Conservation (phyloP, 2,888 invertebrate species). For the Choreutis nemorana region DNA sequence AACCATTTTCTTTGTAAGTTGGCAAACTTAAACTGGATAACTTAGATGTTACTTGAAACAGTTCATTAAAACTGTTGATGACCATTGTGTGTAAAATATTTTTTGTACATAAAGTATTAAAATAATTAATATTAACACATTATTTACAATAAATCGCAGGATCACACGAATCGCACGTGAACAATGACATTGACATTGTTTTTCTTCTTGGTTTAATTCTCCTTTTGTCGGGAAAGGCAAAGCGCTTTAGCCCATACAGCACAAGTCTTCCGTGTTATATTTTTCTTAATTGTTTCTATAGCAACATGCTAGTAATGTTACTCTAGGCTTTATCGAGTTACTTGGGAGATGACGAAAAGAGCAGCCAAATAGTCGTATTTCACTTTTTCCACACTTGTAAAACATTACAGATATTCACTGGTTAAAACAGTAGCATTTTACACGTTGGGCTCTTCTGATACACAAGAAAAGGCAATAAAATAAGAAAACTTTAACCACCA, state of each 20-base stretch:
- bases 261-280: neutral
- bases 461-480: too few species aligned
- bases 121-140: neutral
- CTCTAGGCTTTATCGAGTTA: too few species aligned
- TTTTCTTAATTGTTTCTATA: neutral
- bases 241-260: neutral
- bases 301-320: too few species aligned
- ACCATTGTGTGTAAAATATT: conserved; percentile 3
- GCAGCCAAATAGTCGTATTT: too few species aligned
- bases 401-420: too few species aligned
- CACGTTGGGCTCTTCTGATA: too few species aligned
- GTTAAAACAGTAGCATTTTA: too few species aligned
- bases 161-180: neutral
- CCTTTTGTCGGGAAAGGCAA: neutral
- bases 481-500: too few species aligned
- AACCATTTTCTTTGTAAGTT: conserved; percentile 20
- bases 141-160: neutral
- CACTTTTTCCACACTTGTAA: too few species aligned
- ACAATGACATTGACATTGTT: neutral
- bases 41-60: conserved; percentile 20
- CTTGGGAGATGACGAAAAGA: too few species aligned
- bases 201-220: neutral
- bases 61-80: conserved; percentile 20
- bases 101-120: neutral
- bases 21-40: conserved; percentile 24